These are phyloP conservation scores for Eriosoma lanigerum DNA, from an alignment of 1,140 invertebrate species.

Conservation along the genomic window DNA sequence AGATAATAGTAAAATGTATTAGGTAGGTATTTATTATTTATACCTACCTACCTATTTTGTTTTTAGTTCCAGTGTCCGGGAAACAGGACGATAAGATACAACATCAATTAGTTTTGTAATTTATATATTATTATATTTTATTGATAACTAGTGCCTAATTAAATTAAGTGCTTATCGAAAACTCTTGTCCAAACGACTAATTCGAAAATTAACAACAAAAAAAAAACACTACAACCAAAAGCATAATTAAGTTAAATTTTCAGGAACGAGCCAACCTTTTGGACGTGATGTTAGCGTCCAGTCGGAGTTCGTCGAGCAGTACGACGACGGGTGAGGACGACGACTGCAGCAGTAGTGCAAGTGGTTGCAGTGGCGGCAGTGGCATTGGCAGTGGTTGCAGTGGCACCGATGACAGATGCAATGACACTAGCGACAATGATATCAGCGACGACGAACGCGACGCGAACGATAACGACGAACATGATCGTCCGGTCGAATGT, in stretches of 20 bases:
- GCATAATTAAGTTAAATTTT: constrained; percentile 23
- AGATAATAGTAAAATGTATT: no score
- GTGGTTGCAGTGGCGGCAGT: constrained; percentile 55
- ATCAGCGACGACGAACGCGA: constrained; percentile 61
- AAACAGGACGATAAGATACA: not conserved
- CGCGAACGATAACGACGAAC: not conserved
- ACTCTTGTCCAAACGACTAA: not conserved
- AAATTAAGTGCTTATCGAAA: not conserved
- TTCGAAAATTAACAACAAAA: no score
- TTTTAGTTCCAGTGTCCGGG: not conserved
- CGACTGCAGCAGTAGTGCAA: constrained; percentile 58
- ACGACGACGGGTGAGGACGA: constrained; percentile 59
- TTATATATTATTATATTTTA: not conserved
- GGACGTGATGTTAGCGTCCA: constrained; percentile 75
- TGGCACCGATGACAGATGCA: constrained; percentile 63
- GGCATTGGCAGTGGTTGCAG: constrained; percentile 58
- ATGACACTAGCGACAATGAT: constrained; percentile 69
- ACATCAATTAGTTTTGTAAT: not conserved
- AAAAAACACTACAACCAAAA: not conserved
- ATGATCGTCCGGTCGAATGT: constrained; percentile 5
- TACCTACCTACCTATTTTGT: no score
- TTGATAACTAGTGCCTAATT: not conserved
- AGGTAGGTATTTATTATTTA: no score
- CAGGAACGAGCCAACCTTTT: constrained; percentile 73
- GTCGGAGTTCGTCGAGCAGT: constrained; percentile 69